Evolutionary conservation across 2,113 vertebrate genomes (phyloP).

Genomic region (Passer domesticus): DNA sequence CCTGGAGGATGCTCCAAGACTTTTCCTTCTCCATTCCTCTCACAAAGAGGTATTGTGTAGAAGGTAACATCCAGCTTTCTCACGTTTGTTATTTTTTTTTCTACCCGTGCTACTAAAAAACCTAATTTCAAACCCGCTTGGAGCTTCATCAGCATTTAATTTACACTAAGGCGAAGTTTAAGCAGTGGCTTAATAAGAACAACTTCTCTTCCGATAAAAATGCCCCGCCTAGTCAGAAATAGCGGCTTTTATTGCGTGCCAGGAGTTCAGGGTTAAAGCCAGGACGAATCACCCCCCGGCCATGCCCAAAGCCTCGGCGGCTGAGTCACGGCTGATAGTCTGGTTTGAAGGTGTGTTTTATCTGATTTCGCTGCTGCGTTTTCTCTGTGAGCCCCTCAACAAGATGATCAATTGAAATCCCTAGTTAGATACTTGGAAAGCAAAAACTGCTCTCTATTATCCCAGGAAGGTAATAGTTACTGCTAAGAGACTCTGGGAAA

Average conservation of each 20-base stretch:
- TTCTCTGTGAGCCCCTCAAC: background rate
- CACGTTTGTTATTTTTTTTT: background rate
- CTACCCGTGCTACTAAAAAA: background rate
- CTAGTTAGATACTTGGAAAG: background rate
- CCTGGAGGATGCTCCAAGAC: background rate
- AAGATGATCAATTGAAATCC: background rate
- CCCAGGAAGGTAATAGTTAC: background rate
- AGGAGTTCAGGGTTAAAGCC: background rate
- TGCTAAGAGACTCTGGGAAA: background rate
- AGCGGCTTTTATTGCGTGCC: slow-evolving; percentile 1
- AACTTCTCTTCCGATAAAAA: background rate
- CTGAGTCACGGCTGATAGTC: background rate
- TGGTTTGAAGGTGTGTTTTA: background rate
- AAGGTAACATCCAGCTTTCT: background rate
- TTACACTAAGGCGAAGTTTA: background rate
- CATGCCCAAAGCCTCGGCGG: background rate
- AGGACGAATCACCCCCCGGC: background rate
- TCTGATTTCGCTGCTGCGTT: background rate
- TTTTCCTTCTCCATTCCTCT: background rate
- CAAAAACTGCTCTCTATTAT: background rate
- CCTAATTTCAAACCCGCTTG: background rate
- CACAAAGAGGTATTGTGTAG: background rate
- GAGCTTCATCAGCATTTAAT: background rate
- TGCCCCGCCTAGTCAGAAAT: background rate
- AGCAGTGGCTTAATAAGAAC: background rate